phyloP scores from a whole-genome alignment of 1,140 invertebrate genomes.

The Drosophila watanabei region DNA sequence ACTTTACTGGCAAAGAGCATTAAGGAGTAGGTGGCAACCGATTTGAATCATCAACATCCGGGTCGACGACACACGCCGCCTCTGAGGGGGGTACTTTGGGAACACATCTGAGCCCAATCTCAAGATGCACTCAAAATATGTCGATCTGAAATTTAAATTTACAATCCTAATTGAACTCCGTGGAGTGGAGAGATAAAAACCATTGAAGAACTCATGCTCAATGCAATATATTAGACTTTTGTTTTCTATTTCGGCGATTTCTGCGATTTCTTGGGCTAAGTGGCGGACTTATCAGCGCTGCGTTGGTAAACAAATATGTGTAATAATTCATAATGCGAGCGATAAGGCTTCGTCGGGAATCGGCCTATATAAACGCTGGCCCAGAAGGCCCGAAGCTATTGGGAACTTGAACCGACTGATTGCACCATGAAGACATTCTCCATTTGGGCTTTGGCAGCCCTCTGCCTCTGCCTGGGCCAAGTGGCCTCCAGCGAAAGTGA shows the following conservation, averaged over 20 bases:
- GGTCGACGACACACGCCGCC: conserved; percentile 2
- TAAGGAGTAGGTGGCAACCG: conserved; percentile 11
- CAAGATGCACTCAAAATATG: conserved; percentile 31
- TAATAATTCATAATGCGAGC: conserved; percentile 12
- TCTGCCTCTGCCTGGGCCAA: conserved; percentile 41
- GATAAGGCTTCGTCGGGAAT: conserved; percentile 28
- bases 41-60: conserved; percentile 3
- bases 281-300: conserved; percentile 20
- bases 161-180: conserved; percentile 30
- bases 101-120: conserved; percentile 8
- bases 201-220: conserved; percentile 1
- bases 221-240: conserved; percentile 55
- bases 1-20: not conserved
- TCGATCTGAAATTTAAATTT: conserved; percentile 33
- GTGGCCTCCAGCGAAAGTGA: conserved; percentile 52
- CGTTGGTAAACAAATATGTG: not conserved
- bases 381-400: not conserved
- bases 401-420: not conserved
- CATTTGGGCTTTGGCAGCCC: conserved; percentile 31
- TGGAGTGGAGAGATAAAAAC: conserved; percentile 8
- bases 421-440: conserved; percentile 51
- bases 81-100: not conserved
- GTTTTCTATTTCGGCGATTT: conserved; percentile 35
- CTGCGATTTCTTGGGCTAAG: conserved; percentile 13
- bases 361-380: conserved; percentile 52